Conservation (phyloP, 2,888 invertebrate species). For the Nomada ruficornis region DNA sequence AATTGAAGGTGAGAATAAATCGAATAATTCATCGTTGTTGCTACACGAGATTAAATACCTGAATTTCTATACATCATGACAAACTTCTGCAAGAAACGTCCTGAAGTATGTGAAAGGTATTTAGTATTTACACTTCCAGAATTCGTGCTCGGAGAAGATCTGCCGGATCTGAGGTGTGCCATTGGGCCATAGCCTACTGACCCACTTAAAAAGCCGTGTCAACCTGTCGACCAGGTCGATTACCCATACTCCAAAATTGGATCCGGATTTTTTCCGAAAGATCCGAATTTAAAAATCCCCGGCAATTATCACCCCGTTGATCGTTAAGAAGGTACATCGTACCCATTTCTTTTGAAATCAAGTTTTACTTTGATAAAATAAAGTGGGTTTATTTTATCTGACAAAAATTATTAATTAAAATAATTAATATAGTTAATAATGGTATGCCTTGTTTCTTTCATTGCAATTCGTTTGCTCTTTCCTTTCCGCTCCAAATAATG, state of each 20-base stretch:
- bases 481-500: neutral
- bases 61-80: neutral
- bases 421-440: too few relatives aligned
- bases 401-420: neutral
- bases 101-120: slow-evolving; percentile 59
- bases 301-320: neutral
- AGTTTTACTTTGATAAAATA: neutral
- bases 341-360: neutral
- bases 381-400: too few relatives aligned
- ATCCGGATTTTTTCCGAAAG: too few relatives aligned
- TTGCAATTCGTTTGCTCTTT: neutral
- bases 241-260: slow-evolving; percentile 27
- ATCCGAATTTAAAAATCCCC: slow-evolving; percentile 6
- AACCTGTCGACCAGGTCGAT: slow-evolving; percentile 40
- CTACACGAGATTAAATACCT: neutral
- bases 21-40: neutral
- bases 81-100: slow-evolving; percentile 14
- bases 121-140: slow-evolving; percentile 35
- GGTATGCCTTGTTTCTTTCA: neutral
- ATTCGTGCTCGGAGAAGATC: slow-evolving; percentile 57
- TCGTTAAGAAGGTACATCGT: neutral
- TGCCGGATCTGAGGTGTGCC: slow-evolving; percentile 70
- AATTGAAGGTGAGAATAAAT: neutral
- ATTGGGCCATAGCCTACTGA: slow-evolving; percentile 79
- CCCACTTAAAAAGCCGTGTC: slow-evolving; percentile 68